Evolutionary conservation across 1,140 invertebrate genomes (phyloP), one percentile per base, ranked within the genome.

Genomic region (Trachymyrmex cornetzi): DNA sequence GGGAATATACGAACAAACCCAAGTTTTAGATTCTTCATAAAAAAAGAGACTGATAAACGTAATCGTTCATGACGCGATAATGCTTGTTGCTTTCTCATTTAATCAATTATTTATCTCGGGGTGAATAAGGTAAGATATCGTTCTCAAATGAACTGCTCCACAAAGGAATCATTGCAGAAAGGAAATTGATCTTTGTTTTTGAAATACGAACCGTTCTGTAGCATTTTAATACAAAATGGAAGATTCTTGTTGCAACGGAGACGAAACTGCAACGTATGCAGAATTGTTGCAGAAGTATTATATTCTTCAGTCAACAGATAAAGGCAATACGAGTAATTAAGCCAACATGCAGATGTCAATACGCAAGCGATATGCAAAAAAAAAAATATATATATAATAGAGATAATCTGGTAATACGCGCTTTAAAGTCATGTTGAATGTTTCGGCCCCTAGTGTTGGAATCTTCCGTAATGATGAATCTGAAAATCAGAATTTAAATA

Each of bases 11-110:
- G 44, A 2, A 14, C 7, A 24, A 7, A 69, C 12, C 11, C 12
- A 24, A 57, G 12, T 57, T 38, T 57, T 34, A n/a, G 0, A 74
- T 53, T n/a, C 3, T 30, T 9, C 19, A 12, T 16, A 34, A n/a
- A 38, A 38, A 38, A 38, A 66, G 11, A 67, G 64, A 67, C 64
- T 67, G 64, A 67, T n/a, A 44, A 50, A 67, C 11, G 7, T 67
- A 67, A 67, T 67, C 30, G 30, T 38, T 3, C 34, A 11, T n/a
- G 38, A 2, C 4, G 66, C 66, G 22, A 50, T 24, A 69, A 50
- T 9, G 14, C 38, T 22, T 12, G n/a, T 38, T 11, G 14, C 6
- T 66, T 69, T 22, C 11, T 48, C 2, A 48, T 9, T 48, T 22
- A 44, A 7, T 69, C 2, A 0, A 48, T 69, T 16, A 2, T 69